A percentile compares a stretch with the other conserved stretches of the same genome.
phyloP scores from a whole-genome alignment of 2,888 invertebrate species.

The Cartodere bifasciata region DNA sequence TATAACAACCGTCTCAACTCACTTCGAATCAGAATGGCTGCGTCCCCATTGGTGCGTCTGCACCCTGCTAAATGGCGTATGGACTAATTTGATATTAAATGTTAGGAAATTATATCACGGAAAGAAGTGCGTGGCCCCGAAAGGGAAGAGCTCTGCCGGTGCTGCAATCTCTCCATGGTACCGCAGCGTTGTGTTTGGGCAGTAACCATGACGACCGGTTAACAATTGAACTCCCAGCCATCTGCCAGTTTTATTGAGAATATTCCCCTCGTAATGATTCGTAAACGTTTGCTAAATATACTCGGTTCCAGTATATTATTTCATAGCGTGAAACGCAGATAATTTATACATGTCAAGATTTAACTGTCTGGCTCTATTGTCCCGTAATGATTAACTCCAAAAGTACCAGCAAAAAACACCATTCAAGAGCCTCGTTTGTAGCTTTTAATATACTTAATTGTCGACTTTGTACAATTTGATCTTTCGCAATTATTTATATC shows the following conservation, averaged over 20 bases:
- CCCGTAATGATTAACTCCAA: conserved; percentile 28
- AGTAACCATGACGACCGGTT: conserved; percentile 32
- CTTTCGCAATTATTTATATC: too few relatives aligned
- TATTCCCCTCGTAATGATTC: conserved; percentile 27
- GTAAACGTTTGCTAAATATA: conserved; percentile 35
- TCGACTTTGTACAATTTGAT: conserved; percentile 20
- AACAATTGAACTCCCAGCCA: conserved; percentile 33
- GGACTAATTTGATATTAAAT: conserved; percentile 36
- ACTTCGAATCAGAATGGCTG: too few relatives aligned
- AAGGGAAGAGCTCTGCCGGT: conserved; percentile 10
- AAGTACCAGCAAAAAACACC: conserved; percentile 22
- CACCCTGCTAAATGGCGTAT: conserved; percentile 28
- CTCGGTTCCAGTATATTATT: conserved; percentile 31
- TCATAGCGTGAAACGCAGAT: conserved; percentile 30
- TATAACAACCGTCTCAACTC: too few relatives aligned
- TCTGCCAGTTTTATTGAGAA: conserved; percentile 32
- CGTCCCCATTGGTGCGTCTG: too few relatives aligned
- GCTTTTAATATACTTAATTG: conserved; percentile 32
- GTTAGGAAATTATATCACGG: conserved; percentile 24
- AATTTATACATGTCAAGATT: conserved; percentile 32
- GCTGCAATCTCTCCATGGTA: conserved; percentile 23
- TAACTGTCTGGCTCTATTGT: conserved; percentile 26
- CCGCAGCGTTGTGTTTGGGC: conserved; percentile 29
- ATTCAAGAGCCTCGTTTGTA: conserved; percentile 29
- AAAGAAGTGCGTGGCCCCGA: conserved; percentile 18